Evolutionary conservation across 1,140 invertebrate species (phyloP), one percentile per base, ranked within the genome.

Genomic region (Meloidogyne floridensis): DNA sequence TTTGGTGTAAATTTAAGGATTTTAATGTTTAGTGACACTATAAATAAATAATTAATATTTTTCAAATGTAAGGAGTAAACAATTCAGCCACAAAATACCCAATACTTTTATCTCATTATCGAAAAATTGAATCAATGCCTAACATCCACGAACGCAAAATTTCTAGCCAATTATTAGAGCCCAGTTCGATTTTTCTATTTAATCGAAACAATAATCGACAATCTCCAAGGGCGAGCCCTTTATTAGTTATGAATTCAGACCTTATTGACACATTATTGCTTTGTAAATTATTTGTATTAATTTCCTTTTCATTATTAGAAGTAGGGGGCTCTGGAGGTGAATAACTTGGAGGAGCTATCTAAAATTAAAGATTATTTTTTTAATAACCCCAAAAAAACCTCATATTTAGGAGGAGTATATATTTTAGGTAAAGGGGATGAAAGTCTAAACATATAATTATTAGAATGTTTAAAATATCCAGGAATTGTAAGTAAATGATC

Each of bases 251-350:
- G 32, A 32, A 32, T 32, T 32, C 70, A 47, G 8, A 51, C 72
- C 72, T 54, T 43, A 8, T 72, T 71, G 59, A 47, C 47, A 72
- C 43, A 53, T 79, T 71, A 69, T 20, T 72, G 15, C 3, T 15
- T 59, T 51, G 13, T 32, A 79, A 8, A 13, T 72, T 72, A n/a
- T 18, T 70, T 42, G 20, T n/a, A 51, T 54, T 74, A 51, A 47
- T 18, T 74, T 42, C 65, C 13, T 47, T 2, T 59, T 18, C 65
- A 10, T 70, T 9, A 20, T 79, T 6, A 65, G 59, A 65, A 7
- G 32, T n/a, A 47, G 77, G 77, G 20, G 77, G 77, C n/a, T 65
- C 75, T 47, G 75, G 75, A 43, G 75, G 75, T 43, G 75, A 76
- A 76, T 76, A 76, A n/a, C 32, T 18, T 42, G 75, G 75, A 32